A percentile compares a stretch with the other conserved stretches of the same genome.
Conservation (phyloP, 2,797 vertebrate species). For the Xerus rutilus region DNA sequence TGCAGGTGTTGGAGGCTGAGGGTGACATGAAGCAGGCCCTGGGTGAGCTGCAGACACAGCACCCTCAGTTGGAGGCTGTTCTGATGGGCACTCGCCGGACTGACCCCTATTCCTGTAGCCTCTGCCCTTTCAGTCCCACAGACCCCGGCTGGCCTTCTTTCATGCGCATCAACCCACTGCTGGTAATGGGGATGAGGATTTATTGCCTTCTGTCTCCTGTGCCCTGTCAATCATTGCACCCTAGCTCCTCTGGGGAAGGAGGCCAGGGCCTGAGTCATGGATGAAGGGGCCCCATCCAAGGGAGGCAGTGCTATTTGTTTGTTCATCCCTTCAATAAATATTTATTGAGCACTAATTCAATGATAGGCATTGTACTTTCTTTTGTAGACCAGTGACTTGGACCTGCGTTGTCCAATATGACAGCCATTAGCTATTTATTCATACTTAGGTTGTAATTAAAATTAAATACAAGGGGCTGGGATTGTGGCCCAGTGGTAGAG, state of each 20-base stretch:
- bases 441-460: not conserved
- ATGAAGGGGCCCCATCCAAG: not conserved
- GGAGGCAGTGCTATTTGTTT: not conserved
- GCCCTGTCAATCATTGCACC: not conserved
- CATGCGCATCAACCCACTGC: slow-evolving; percentile 96
- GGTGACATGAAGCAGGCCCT: slow-evolving; percentile 95
- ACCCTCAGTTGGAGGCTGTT: slow-evolving; percentile 92
- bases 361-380: not conserved
- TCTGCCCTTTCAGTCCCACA: slow-evolving; percentile 92
- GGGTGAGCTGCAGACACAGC: slow-evolving; percentile 88
- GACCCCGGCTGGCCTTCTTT: slow-evolving; percentile 95
- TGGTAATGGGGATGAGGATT: slow-evolving; percentile 87
- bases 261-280: not conserved
- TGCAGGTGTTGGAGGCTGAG: slow-evolving; percentile 93
- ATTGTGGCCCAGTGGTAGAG: too few species aligned
- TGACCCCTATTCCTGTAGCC: slow-evolving; percentile 94
- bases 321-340: not conserved
- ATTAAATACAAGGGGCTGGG: not conserved
- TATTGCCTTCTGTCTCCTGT: rapidly evolving
- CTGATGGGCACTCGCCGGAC: slow-evolving; percentile 97
- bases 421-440: not conserved
- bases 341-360: not conserved
- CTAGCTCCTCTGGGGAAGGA: not conserved
- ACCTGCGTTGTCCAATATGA: not conserved
- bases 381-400: not conserved